Evolutionary conservation across 2,797 vertebrate species (phyloP).

Genomic region (Pampus argenteus): DNA sequence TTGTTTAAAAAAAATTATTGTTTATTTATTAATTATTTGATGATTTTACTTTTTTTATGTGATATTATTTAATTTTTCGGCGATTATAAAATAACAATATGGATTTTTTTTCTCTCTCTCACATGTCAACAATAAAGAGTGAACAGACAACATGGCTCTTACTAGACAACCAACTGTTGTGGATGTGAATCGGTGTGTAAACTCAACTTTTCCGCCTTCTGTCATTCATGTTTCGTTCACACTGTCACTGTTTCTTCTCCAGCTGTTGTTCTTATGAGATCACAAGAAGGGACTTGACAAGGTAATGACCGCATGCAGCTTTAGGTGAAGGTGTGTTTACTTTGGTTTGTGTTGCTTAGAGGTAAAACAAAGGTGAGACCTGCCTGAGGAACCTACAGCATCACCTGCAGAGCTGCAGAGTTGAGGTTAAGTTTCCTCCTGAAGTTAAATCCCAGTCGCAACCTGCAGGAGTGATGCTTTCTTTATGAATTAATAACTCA

Average conservation of each 20-base stretch:
- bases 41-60: no score
- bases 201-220: constrained; percentile 46
- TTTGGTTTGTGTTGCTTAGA: constrained; percentile 33
- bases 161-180: constrained; percentile 20
- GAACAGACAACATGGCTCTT: neutral
- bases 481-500: neutral
- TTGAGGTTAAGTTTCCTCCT: neutral
- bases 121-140: neutral
- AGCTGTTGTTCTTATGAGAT: constrained; percentile 15
- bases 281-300: constrained; percentile 59
- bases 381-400: constrained; percentile 1
- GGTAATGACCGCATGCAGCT: constrained; percentile 36
- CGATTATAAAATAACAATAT: no score
- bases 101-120: neutral
- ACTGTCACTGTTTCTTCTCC: constrained; percentile 34
- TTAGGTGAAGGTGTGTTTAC: constrained; percentile 34
- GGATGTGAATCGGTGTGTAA: constrained; percentile 53
- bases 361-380: constrained; percentile 48
- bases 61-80: no score
- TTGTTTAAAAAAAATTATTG: no score
- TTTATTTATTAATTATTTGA: no score
- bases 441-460: neutral
- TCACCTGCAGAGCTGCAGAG: neutral
- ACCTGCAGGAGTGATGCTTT: neutral
- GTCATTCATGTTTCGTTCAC: constrained; percentile 46